Evolutionary conservation across 2,113 vertebrate species (phyloP), one percentile per base, ranked within the genome.

Genomic region (Coregonus clupeaformis): DNA sequence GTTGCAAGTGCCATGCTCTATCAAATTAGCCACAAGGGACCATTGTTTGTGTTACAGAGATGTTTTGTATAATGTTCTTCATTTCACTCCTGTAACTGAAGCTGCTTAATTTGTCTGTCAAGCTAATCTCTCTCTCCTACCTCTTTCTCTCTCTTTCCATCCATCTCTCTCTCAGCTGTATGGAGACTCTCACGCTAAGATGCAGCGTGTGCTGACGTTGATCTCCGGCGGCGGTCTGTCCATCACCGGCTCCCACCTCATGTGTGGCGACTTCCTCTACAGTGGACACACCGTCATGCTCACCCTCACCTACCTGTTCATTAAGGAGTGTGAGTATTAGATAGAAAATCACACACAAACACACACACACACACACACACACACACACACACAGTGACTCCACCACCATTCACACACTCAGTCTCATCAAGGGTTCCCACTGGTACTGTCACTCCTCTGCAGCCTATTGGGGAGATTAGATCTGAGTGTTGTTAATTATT

Each of bases 261-360:
- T 99, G 72, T 99, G 98, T 2, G 97, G 98, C 82, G 98, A 99
- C 89, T 99, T 97, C 81, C 93, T 99, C 32, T 99, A 97, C 83
- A 99, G 98, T 1, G 97, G 98, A 24, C 98, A 99, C 89, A 99
- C 98, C 0, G 96, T 99, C 71, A 90, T 95, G 76, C 93, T 99
- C 83, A 99, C 97, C 0, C 94, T 99, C 71, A 97, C 95, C 6
- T 99, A 99, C 75, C 89, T 99, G 76, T 99, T 99, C 91, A 98
- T 98, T 88, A 98, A 98, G 84, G 97, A 99, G 90, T 99, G 98
- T 99, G 89, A 96, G 98, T 95, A 78, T 11, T 25, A 32, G 9
- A 25, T 11, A 47, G 20, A 47, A 20, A 20, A 29, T 9, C 67
- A 47, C 67, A 24, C 67, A 25, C 66, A 45, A 32, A 42, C 32